Evolutionary conservation across 1,140 invertebrate genomes (phyloP), one percentile per base, ranked within the genome.

Genomic region (Sitophilus oryzae): DNA sequence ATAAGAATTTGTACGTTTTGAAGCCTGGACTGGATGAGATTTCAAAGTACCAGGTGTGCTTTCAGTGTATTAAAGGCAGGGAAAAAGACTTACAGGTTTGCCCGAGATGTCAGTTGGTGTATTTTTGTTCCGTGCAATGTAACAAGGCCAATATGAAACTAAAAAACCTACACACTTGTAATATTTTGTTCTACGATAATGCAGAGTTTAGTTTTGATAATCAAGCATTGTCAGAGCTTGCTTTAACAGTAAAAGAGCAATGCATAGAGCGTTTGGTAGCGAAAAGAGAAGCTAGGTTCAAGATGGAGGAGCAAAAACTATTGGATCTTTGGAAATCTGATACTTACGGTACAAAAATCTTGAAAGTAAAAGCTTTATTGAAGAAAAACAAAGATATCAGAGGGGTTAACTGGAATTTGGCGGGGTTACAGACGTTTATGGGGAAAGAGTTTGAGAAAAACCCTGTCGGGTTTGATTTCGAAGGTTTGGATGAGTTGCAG

Each of bases 61-160:
- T 58, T 50, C 49, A 66, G 18, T 69, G 67, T 49, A 30, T 60
- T 4, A 51, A 57, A 45, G 55, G 56, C 35, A 52, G 36, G 18
- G 40, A 60, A 38, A 60, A 62, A 36, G 14, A 38, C 8, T 38
- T 69, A 15, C 45, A 60, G 14, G 11, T 41, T 6, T 69, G 67
- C 43, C 63, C 66, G 1, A 53, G 48, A 23, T 69, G 67, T 48
- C 53, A 58, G 30, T 19, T 61, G 19, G 59, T 69, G 8, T 52
- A 62, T 43, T 69, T 67, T 42, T 67, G 67, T 52, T 67, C 64
- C 0, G 16, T 56, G 38, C 36, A 60, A 37, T 69, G 67, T 36
- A 67, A 69, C 46, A 57, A 43, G 20, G 11, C 51, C 15, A 65
- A 59, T 23, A 46, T 58, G 6, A 62, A 64, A 56, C 8, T 42